These are phyloP conservation scores for Toxostoma redivivum DNA, from an alignment of 2,113 vertebrate genomes.

Conservation along the genomic window DNA sequence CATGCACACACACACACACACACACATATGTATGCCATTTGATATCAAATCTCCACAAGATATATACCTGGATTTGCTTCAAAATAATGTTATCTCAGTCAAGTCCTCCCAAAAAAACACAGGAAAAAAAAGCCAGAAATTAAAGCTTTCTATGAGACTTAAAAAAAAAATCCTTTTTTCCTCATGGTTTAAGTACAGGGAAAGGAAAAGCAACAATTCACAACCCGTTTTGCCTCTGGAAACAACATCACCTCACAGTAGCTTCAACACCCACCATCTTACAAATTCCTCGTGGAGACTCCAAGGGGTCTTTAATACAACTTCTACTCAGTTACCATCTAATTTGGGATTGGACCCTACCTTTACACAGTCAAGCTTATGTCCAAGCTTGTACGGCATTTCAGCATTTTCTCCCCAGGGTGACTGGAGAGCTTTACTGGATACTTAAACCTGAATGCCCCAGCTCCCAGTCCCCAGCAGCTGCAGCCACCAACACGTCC, in stretches of 20 bases:
- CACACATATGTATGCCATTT: not conserved
- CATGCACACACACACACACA: not conserved
- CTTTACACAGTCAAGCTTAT: not conserved
- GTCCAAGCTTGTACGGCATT: accelerated
- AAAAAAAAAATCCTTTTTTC: not conserved
- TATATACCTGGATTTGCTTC: not conserved
- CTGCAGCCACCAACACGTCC: accelerated
- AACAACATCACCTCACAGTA: not conserved
- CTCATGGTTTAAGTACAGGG: not conserved
- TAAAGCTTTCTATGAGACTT: not conserved
- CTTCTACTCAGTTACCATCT: not conserved
- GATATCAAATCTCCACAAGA: not conserved
- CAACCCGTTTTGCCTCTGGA: not conserved
- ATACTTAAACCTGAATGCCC: not conserved
- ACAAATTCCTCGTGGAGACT: accelerated
- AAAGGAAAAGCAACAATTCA: not conserved
- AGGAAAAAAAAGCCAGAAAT: not conserved
- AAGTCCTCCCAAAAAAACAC: not conserved
- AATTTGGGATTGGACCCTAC: not conserved
- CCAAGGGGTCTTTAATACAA: accelerated
- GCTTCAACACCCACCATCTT: not conserved
- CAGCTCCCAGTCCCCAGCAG: not conserved
- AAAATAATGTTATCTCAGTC: not conserved
- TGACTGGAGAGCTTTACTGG: not conserved
- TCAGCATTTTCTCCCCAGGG: not conserved